These are phyloP conservation scores for Nothoprocta perdicaria DNA, from an alignment of 2,113 vertebrate genomes.

Conservation along the genomic window DNA sequence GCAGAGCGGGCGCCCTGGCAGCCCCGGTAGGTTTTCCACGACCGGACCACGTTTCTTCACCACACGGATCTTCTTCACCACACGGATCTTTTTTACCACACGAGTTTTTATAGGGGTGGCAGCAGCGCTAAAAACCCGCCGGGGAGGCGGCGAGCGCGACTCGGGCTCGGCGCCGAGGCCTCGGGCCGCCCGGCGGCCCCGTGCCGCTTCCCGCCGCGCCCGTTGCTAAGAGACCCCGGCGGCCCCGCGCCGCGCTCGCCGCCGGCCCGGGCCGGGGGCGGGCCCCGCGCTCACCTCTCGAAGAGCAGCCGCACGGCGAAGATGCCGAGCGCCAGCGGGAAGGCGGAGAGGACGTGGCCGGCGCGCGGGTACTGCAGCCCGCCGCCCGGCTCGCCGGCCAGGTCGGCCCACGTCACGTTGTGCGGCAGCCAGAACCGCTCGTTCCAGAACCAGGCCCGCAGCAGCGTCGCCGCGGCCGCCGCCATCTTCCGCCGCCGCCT, in stretches of 20 bases:
- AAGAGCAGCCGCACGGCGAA: conserved; percentile 90
- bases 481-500: conserved; percentile 63
- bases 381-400: conserved; percentile 81
- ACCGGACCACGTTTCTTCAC: too few relatives aligned
- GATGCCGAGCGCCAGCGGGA: conserved; percentile 88
- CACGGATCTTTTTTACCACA: too few relatives aligned
- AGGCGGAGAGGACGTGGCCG: conserved; percentile 83
- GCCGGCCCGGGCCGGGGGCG: neutral
- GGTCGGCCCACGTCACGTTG: conserved; percentile 95
- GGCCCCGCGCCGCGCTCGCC: neutral
- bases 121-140: too few relatives aligned
- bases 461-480: conserved; percentile 64
- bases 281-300: conserved; percentile 84
- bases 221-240: neutral
- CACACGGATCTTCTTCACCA: too few relatives aligned
- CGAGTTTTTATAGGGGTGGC: too few relatives aligned
- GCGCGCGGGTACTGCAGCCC: conserved; percentile 80
- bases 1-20: too few relatives aligned
- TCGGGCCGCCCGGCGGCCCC: neutral
- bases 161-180: neutral
- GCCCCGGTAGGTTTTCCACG: too few relatives aligned
- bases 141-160: neutral
- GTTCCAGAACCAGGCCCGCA: conserved; percentile 94
- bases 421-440: conserved; percentile 95
- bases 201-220: neutral